A percentile compares a stretch with the other conserved stretches of the same genome.
Evolutionary conservation across 2,113 vertebrate species (phyloP).

Genomic region (Heterochromis multidens): DNA sequence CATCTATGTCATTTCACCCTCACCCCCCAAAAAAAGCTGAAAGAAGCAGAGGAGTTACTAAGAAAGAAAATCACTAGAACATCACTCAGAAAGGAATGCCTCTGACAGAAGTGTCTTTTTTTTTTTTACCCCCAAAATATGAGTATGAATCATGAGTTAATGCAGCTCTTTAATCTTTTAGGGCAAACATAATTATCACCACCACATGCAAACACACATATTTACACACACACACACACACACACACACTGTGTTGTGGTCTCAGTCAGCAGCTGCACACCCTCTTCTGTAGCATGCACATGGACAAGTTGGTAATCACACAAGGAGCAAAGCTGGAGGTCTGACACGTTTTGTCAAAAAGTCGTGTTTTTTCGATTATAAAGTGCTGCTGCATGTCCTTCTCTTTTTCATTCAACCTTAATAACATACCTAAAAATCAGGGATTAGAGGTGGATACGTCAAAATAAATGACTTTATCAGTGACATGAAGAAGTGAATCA

Average conservation of each 20-base stretch:
- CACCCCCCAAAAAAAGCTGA: not conserved
- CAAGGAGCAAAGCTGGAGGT: not conserved
- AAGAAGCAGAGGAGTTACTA: not conserved
- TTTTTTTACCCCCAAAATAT: not conserved
- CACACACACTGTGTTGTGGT: not conserved
- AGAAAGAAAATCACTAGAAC: not conserved
- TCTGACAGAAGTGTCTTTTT: not conserved
- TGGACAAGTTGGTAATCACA: too few relatives aligned
- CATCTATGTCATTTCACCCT: not conserved
- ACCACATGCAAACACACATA: not conserved
- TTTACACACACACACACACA: not conserved
- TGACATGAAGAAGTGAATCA: too few relatives aligned
- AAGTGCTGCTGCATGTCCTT: not conserved
- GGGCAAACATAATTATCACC: not conserved
- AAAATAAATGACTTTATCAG: too few relatives aligned
- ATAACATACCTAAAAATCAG: fast-evolving
- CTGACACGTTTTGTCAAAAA: not conserved
- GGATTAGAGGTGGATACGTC: too few relatives aligned
- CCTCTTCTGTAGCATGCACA: not conserved
- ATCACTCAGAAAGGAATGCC: not conserved
- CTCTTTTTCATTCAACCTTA: not conserved
- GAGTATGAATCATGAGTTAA: not conserved
- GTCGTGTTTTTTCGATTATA: not conserved
- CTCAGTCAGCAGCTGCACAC: not conserved
- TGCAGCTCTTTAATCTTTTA: not conserved